These are phyloP conservation scores for Caenorhabditis uteleia DNA, from an alignment of 2,888 invertebrate species.

Conservation along the genomic window DNA sequence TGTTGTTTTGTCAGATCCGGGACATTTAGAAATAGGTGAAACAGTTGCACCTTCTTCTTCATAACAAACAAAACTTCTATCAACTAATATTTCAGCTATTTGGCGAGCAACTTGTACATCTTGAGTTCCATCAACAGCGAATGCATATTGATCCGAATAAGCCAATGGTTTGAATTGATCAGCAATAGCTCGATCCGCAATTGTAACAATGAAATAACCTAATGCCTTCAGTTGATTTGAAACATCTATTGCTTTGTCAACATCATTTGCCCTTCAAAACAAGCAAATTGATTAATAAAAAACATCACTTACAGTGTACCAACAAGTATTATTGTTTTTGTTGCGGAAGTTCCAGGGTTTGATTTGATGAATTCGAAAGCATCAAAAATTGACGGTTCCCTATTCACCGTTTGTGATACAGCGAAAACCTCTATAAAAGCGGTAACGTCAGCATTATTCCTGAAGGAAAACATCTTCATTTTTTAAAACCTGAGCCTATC, in stretches of 20 bases:
- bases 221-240: slow-evolving; percentile 4
- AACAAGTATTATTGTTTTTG: slow-evolving; percentile 16
- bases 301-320: slow-evolving; percentile 11
- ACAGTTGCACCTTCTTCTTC: slow-evolving; percentile 13
- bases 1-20: neutral
- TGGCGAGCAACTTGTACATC: slow-evolving; percentile 9
- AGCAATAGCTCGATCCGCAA: slow-evolving; percentile 12
- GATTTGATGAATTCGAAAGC: too few relatives aligned
- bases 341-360: neutral
- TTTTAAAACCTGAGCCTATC: too few relatives aligned
- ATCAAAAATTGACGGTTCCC: too few relatives aligned
- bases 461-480: too few relatives aligned
- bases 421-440: too few relatives aligned
- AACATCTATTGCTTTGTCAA: neutral
- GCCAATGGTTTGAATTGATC: slow-evolving; percentile 14
- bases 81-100: slow-evolving; percentile 15
- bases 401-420: too few relatives aligned
- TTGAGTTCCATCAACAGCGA: slow-evolving; percentile 10
- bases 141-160: slow-evolving; percentile 10
- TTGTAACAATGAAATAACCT: slow-evolving; percentile 20
- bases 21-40: slow-evolving; percentile 17
- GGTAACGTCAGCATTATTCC: too few relatives aligned
- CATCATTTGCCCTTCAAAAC: too few relatives aligned
- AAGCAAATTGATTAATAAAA: too few relatives aligned
- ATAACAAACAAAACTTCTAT: slow-evolving; percentile 13